These are phyloP conservation scores for Lamprotornis superbus DNA, from an alignment of 2,113 vertebrate species.

Conservation along the genomic window DNA sequence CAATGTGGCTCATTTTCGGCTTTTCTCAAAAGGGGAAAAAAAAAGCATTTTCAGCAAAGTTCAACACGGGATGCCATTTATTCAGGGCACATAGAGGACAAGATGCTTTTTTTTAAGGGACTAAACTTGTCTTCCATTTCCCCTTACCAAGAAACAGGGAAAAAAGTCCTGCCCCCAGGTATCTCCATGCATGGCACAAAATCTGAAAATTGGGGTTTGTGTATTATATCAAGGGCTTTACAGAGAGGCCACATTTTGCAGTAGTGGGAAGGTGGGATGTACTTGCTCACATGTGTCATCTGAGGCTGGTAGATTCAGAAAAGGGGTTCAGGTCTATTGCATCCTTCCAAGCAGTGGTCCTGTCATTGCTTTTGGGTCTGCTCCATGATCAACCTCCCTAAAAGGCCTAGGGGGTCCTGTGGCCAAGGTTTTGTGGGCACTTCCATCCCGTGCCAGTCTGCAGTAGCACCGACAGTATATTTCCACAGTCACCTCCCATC, in stretches of 20 bases:
- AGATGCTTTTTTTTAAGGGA: neutral
- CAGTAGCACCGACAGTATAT: fast-evolving
- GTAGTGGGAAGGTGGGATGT: neutral
- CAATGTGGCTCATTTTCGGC: neutral
- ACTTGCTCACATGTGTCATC: neutral
- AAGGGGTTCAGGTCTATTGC: neutral
- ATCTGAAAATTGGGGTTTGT: neutral
- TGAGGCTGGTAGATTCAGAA: neutral
- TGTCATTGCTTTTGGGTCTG: neutral
- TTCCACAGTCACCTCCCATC: fast-evolving
- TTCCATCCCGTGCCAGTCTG: neutral
- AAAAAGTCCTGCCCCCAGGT: neutral
- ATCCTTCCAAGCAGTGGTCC: neutral
- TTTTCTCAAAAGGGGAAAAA: neutral
- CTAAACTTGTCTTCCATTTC: neutral
- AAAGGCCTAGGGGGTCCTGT: fast-evolving
- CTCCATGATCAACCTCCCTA: neutral
- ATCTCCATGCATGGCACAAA: neutral
- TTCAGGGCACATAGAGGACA: neutral
- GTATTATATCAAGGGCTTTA: neutral
- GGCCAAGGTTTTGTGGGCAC: fast-evolving
- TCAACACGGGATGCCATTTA: neutral
- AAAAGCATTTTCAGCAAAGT: constrained; percentile 4
- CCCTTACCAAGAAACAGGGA: neutral
- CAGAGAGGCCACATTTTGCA: neutral